A percentile compares a stretch with the other conserved stretches of the same genome.
Evolutionary conservation across 2,113 vertebrate species (phyloP).

Genomic region (Urocolius indicus): DNA sequence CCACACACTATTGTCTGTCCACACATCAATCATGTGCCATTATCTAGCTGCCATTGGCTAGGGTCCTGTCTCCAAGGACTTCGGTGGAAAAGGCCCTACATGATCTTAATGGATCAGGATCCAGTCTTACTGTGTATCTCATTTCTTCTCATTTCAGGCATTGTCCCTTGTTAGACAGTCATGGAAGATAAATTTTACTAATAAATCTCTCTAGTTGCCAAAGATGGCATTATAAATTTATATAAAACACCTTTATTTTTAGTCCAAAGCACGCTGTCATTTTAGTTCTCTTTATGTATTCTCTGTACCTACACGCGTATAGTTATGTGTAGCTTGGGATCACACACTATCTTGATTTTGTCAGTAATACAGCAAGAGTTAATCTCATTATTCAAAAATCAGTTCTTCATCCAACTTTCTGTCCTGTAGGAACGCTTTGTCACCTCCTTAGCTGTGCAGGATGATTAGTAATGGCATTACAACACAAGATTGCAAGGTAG

Average conservation of each 20-base stretch:
- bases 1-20: neutral
- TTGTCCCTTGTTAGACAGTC: neutral
- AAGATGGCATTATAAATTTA: neutral
- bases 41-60: neutral
- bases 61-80: neutral
- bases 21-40: neutral
- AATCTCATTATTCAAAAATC: neutral
- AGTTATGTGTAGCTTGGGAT: accelerated
- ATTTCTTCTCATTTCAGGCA: accelerated
- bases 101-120: neutral
- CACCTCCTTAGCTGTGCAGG: neutral
- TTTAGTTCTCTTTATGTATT: neutral
- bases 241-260: neutral
- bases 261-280: neutral
- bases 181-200: neutral
- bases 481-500: neutral
- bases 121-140: neutral
- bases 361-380: neutral
- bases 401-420: neutral
- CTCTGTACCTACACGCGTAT: neutral
- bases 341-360: neutral
- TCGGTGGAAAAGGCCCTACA: neutral
- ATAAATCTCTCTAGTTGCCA: neutral
- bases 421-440: accelerated
- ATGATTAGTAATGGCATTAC: neutral